Evolutionary conservation across 2,888 invertebrate genomes (phyloP).

Genomic region (Venustoraphidia nigricollis): DNA sequence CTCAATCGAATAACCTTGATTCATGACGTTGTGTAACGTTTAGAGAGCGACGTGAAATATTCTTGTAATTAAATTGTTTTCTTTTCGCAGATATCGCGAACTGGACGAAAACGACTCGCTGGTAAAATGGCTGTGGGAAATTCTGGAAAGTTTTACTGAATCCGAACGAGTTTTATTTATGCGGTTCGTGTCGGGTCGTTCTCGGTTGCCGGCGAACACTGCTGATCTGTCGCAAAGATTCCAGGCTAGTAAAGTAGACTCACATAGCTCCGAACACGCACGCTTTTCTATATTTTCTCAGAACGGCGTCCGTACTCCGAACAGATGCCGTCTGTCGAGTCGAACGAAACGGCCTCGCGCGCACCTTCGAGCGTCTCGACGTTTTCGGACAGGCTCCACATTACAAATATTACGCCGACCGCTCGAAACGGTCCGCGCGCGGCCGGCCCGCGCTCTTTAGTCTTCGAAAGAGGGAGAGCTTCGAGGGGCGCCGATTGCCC

Average conservation of each 20-base stretch:
- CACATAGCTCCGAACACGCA: background rate
- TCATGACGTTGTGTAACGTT: background rate
- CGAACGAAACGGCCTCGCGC: too few species aligned
- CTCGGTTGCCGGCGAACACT: conserved; percentile 44
- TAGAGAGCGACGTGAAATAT: background rate
- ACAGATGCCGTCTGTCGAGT: too few species aligned
- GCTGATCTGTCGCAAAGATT: conserved; percentile 49
- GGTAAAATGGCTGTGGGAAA: conserved; percentile 47
- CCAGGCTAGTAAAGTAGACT: conserved; percentile 28
- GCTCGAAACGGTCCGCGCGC: too few species aligned
- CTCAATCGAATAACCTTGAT: too few species aligned
- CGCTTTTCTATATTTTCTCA: too few species aligned
- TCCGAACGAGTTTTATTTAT: conserved; percentile 46
- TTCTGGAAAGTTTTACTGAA: conserved; percentile 42
- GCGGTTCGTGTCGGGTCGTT: conserved; percentile 48
- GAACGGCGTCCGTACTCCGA: too few species aligned
- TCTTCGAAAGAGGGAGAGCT: too few species aligned
- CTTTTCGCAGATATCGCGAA: conserved; percentile 37
- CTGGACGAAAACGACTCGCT: conserved; percentile 41
- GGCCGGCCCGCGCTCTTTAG: too few species aligned
- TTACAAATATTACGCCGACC: too few species aligned
- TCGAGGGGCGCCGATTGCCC: too few species aligned
- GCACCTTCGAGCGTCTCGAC: too few species aligned
- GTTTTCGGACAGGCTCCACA: too few species aligned
- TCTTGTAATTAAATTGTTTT: conserved; percentile 3